Evolutionary conservation across 2,888 invertebrate species (phyloP).

Genomic region (Dasysyrphus tricinctus): DNA sequence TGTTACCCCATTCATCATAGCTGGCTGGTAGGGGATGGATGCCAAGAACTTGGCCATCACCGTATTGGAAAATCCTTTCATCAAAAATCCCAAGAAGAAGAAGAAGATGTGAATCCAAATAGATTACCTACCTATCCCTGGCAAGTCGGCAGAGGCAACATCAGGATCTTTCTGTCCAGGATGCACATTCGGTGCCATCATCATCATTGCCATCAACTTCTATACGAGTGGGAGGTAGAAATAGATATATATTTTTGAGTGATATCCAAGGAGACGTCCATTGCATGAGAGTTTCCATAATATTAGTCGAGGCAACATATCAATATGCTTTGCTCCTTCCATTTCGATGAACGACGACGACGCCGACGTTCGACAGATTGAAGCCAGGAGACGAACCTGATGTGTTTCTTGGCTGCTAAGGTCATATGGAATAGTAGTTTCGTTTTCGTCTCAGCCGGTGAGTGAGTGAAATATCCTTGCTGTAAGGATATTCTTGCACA

Average conservation of each 20-base stretch:
- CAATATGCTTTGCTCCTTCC: constrained; percentile 48
- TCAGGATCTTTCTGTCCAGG: constrained; percentile 65
- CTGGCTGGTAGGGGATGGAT: constrained; percentile 19
- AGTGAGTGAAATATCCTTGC: constrained; percentile 52
- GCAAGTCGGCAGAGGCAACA: constrained; percentile 57
- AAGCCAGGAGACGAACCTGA: constrained; percentile 49
- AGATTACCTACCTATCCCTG: constrained; percentile 72
- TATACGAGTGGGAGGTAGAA: constrained; percentile 32
- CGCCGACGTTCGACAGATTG: constrained; percentile 66
- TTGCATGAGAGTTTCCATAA: constrained; percentile 70
- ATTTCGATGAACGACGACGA: constrained; percentile 34
- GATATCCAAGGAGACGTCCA: constrained; percentile 77
- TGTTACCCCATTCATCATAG: constrained; percentile 73
- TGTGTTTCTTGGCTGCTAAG: constrained; percentile 41
- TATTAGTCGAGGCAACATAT: constrained; percentile 73
- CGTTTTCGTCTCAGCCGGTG: constrained; percentile 46
- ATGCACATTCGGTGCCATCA: constrained; percentile 67
- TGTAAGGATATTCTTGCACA: constrained; percentile 66
- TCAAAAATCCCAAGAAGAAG: constrained; percentile 27
- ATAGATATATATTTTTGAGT: constrained; percentile 74
- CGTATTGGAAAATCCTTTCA: constrained; percentile 70
- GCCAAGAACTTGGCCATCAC: constrained; percentile 57
- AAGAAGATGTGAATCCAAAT: constrained; percentile 71
- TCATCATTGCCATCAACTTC: constrained; percentile 33
- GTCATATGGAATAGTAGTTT: constrained; percentile 56